Conservation (phyloP, 2,797 vertebrate genomes). For the Scomberomorus guttatus region DNA sequence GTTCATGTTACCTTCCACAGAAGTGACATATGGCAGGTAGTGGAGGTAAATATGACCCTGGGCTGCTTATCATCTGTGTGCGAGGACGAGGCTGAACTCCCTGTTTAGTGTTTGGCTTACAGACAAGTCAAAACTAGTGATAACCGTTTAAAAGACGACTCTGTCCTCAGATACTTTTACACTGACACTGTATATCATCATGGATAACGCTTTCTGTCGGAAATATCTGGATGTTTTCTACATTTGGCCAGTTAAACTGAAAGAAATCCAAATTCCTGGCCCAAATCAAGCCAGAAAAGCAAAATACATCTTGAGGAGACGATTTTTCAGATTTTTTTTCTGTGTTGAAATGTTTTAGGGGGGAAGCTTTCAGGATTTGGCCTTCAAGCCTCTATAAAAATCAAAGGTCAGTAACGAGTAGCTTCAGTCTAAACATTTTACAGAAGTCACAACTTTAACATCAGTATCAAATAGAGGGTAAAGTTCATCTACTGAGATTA, state of each 20-base stretch:
- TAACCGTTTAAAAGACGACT: neutral
- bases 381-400: too few relatives aligned
- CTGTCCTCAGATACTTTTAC: rapidly evolving
- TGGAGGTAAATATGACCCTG: constrained; percentile 5
- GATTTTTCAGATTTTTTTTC: neutral
- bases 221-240: too few relatives aligned
- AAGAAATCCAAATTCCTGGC: too few relatives aligned
- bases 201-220: too few relatives aligned
- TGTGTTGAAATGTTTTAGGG: neutral
- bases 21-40: constrained; percentile 41
- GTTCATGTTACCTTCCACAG: constrained; percentile 2
- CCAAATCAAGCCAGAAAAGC: neutral
- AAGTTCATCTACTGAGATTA: neutral
- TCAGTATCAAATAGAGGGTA: neutral
- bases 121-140: neutral
- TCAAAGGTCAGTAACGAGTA: neutral
- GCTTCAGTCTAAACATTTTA: constrained; percentile 7
- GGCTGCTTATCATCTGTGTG: constrained; percentile 6
- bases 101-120: neutral
- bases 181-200: too few relatives aligned
- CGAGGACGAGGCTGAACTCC: constrained; percentile 7
- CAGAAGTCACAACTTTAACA: neutral
- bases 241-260: too few relatives aligned
- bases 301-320: too few relatives aligned
- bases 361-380: too few relatives aligned